Evolutionary conservation across 1,140 invertebrate species (phyloP).

Genomic region (Panulirus ornatus): DNA sequence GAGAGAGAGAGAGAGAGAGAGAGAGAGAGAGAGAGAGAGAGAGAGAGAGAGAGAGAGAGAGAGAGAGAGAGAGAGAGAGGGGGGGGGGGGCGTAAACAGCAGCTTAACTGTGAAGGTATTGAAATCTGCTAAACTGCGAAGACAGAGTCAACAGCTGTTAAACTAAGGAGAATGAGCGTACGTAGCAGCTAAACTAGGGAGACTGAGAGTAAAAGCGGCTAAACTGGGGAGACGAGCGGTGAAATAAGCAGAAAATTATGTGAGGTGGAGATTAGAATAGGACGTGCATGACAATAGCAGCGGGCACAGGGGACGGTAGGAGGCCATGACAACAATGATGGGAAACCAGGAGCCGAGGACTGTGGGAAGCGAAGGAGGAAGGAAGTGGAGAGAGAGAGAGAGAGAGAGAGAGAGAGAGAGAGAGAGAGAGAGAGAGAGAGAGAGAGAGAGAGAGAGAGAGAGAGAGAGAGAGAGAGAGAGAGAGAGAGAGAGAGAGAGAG

Average conservation of each 20-base stretch:
- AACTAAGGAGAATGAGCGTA: not conserved
- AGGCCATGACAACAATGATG: not conserved
- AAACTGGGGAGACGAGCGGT: not conserved
- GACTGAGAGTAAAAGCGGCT: not conserved
- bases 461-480: not conserved
- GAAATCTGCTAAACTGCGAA: too few species aligned
- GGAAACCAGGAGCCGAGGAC: not conserved
- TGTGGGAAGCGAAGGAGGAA: not conserved
- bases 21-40: not conserved
- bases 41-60: not conserved
- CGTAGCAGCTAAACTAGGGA: not conserved
- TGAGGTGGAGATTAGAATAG: not conserved
- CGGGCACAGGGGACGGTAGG: not conserved
- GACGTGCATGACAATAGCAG: not conserved
- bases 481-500: not conserved
- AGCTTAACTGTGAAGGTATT: not conserved
- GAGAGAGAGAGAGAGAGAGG: not conserved
- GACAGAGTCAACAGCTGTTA: too few species aligned
- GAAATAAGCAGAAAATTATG: not conserved
- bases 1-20: not conserved
- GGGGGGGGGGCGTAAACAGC: not conserved
- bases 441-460: not conserved
- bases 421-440: not conserved
- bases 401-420: not conserved
- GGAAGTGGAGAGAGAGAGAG: not conserved